Base-by-base conservation (phyloP, 30 jellyfish, hydroid and myxozoan species). In the Rhopilema esculentum region DNA sequence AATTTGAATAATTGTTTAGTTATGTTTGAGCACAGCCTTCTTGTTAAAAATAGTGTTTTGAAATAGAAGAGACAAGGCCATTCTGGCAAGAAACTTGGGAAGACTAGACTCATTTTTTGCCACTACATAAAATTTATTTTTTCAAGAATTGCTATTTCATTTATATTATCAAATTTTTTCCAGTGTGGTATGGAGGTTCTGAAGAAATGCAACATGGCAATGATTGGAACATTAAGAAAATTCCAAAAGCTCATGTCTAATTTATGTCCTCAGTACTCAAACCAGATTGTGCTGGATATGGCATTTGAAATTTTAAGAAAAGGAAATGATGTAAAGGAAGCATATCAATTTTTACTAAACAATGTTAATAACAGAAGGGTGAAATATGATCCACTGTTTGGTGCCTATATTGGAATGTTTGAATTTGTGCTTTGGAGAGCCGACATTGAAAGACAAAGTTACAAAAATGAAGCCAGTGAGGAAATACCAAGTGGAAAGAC, bases 171-270 rank as follows among this genome's bases (percentile, higher is more conserved):
- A 15, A 1, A 16, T 40, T 40, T 40, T 40, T 12, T 27, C 27
- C 57, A 83, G 91, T 69, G 91, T 83, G 91, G 91, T 18, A 66
- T 83, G 85, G 91, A 83, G 72, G 85, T 83, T 17, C 85, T 68
- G 53, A 83, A 83, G 78, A 53, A 83, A 49, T 83, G 91, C 78
- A 57, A 83, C 1, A 69, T 75, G 15, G 52, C 79, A 12, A 40
- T 83, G 85, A 83, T 83, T 83, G 74, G 84, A 74, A 83, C 80
- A 52, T 67, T 69, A 50, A 17, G 80, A 63, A 50, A 83, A 51
- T 83, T 27, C 64, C 61, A 69, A 23, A 83, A 69, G 20, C 76
- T 83, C 27, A 83, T 83, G 91, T 69, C 91, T 21, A 20, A 26
- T 7, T 66, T 83, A 17, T 83, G 91, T 30, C 91, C 91, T 23